These are phyloP conservation scores for Zaprionus lineosus DNA, from an alignment of 2,888 invertebrate species.

Conservation along the genomic window DNA sequence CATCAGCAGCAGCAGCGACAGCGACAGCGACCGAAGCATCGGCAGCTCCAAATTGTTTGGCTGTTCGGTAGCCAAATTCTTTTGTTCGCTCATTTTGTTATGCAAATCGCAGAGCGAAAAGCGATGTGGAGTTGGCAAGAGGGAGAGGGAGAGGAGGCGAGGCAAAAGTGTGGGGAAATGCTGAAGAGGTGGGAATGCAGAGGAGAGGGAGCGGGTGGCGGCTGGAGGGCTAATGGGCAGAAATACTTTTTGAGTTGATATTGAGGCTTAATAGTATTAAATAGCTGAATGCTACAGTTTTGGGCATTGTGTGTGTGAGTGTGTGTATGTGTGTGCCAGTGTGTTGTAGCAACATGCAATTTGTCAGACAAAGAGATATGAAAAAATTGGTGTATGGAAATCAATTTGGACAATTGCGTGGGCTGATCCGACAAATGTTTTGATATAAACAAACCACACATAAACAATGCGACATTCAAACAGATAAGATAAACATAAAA, in stretches of 20 bases:
- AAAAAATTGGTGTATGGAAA: conserved; percentile 34
- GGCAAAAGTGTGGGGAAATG: no score
- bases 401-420: conserved; percentile 44
- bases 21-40: conserved; percentile 10
- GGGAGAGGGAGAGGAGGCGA: no score
- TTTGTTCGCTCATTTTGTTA: conserved; percentile 78
- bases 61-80: conserved; percentile 73
- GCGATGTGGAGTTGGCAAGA: no score
- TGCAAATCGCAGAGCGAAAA: conserved; percentile 72
- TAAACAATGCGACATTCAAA: conserved; percentile 13
- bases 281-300: conserved; percentile 50
- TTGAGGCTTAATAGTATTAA: conserved; percentile 67
- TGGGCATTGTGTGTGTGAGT: conserved; percentile 59
- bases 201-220: no score
- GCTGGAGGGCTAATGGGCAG: conserved; percentile 45
- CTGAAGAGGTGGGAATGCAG: no score
- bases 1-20: conserved; percentile 2
- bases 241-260: conserved; percentile 52
- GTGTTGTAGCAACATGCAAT: conserved; percentile 55
- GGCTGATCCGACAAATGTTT: conserved; percentile 20
- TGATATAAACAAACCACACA: conserved; percentile 7
- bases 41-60: conserved; percentile 67
- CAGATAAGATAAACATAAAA: conserved; percentile 31
- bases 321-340: no score
- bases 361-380: conserved; percentile 61